Percentiles rank a stretch among this genome's conserved stretches.
Evolutionary conservation across 1,140 invertebrate genomes (phyloP).

Genomic region (Apolygus lucorum): DNA sequence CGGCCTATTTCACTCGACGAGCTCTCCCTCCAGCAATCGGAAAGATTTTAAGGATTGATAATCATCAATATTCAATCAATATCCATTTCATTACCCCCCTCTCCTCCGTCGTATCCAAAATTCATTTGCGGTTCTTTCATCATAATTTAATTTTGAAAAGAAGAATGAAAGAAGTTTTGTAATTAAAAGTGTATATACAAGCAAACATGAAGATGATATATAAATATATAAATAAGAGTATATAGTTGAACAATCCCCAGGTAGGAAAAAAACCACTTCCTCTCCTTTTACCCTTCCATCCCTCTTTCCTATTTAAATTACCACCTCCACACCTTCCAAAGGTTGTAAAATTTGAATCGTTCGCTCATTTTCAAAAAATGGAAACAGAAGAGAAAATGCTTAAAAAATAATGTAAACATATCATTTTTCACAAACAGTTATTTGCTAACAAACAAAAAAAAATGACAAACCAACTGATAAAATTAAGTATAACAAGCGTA

Average conservation of each 20-base stretch:
- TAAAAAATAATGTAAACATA: neutral
- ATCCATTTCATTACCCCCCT: neutral
- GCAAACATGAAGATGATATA: neutral
- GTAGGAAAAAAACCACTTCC: neutral
- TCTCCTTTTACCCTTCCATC: neutral
- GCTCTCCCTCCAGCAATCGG: slow-evolving; percentile 9
- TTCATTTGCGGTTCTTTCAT: neutral
- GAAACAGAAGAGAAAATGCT: no score
- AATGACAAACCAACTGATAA: neutral
- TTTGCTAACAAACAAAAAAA: no score
- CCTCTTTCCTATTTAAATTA: no score
- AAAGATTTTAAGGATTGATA: no score
- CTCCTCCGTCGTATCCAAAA: neutral
- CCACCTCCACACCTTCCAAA: no score
- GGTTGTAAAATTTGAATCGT: neutral
- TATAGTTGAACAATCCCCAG: no score
- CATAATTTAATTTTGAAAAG: neutral
- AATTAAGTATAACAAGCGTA: neutral
- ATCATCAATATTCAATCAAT: neutral
- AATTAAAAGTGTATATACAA: neutral
- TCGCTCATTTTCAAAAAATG: neutral
- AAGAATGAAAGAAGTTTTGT: neutral
- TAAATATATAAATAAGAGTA: neutral
- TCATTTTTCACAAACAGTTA: neutral
- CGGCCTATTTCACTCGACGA: slow-evolving; percentile 11